Percentiles rank a stretch among this genome's conserved stretches.
phyloP scores from a whole-genome alignment of 2,888 invertebrate species.

The Tetragonisca angustula region DNA sequence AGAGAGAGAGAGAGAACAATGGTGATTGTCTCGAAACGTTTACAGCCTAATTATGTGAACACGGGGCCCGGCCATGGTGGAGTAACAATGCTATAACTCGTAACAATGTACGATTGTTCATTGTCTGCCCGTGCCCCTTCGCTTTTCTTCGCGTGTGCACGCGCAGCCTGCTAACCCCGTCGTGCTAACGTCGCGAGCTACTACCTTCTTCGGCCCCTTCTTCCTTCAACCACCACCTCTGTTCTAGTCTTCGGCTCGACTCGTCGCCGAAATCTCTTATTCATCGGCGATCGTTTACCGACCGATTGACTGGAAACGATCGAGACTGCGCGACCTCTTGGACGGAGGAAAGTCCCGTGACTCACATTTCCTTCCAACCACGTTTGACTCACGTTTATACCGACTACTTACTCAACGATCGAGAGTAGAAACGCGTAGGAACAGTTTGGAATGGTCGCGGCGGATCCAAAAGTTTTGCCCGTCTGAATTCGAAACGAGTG shows the following conservation, averaged over 20 bases:
- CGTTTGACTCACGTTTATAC: constrained; percentile 27
- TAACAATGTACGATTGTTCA: constrained; percentile 84
- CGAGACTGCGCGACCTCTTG: no score
- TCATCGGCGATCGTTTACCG: neutral
- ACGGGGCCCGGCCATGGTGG: constrained; percentile 80
- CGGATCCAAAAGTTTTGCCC: constrained; percentile 26
- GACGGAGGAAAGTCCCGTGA: neutral
- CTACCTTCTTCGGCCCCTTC: constrained; percentile 37
- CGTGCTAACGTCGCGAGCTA: constrained; percentile 26
- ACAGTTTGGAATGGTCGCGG: neutral
- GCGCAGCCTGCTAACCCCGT: constrained; percentile 66
- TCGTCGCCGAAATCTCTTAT: neutral
- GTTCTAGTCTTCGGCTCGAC: neutral
- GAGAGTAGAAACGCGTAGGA: no score
- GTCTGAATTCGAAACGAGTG: constrained; percentile 31
- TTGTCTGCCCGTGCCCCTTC: constrained; percentile 78
- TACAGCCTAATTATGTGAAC: constrained; percentile 85
- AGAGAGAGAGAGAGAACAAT: constrained; percentile 78
- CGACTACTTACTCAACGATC: neutral
- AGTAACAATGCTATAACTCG: constrained; percentile 84
- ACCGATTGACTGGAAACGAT: neutral
- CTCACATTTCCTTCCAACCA: neutral
- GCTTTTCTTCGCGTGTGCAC: constrained; percentile 73
- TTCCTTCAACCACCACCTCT: neutral
- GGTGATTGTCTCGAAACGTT: constrained; percentile 84